A percentile compares a stretch with the other conserved stretches of the same genome.
phyloP scores from a whole-genome alignment of 2,113 vertebrate genomes.

The Neotoma lepida region DNA sequence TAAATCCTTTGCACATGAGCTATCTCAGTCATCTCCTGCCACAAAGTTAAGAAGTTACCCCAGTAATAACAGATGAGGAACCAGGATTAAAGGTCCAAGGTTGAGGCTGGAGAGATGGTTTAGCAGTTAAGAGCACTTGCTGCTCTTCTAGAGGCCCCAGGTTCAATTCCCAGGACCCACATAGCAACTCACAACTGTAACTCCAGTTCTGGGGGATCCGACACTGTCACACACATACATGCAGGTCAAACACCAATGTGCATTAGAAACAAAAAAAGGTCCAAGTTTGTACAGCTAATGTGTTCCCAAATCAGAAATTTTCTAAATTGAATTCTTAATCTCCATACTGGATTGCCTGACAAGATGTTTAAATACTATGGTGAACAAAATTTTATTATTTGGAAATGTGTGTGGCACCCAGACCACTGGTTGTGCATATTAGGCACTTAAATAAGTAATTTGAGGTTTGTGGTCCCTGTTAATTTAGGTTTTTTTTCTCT shows the following conservation, averaged over 20 bases:
- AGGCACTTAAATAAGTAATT: constrained; percentile 71
- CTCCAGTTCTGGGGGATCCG: not conserved
- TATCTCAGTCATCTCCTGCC: not conserved
- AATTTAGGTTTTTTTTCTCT: not conserved
- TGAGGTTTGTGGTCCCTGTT: constrained; percentile 52
- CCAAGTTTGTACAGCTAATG: not conserved
- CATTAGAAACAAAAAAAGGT: not conserved
- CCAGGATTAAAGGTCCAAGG: not conserved
- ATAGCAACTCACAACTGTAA: not conserved
- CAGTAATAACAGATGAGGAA: constrained; percentile 36
- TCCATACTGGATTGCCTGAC: constrained; percentile 1
- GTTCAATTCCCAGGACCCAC: not conserved
- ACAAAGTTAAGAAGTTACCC: not conserved
- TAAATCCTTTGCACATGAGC: not conserved
- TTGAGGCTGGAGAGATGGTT: not conserved
- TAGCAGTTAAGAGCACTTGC: not conserved
- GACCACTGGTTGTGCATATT: constrained; percentile 61
- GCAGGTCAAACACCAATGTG: not conserved
- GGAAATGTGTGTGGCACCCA: constrained; percentile 59
- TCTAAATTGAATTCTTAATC: constrained; percentile 59
- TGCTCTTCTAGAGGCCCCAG: not conserved
- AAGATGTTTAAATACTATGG: constrained; percentile 60
- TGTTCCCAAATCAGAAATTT: constrained; percentile 50
- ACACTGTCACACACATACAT: not conserved
- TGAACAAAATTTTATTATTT: constrained; percentile 56